Percentiles rank a stretch among this genome's conserved stretches.
These are phyloP conservation scores for Euclidia mi DNA, from an alignment of 2,888 invertebrate species.

Conservation along the genomic window DNA sequence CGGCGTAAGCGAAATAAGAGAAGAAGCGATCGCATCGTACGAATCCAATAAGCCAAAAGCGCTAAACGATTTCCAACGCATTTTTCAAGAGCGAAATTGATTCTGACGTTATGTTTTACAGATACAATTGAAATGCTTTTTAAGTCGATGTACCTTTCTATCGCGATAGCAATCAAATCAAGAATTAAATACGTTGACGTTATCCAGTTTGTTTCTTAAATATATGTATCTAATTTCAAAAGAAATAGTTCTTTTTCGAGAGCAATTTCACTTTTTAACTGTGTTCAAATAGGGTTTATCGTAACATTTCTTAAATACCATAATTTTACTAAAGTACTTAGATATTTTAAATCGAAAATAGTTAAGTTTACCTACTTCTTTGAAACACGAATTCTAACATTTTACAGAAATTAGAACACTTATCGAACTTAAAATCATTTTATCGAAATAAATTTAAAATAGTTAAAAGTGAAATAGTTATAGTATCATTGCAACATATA, in stretches of 20 bases:
- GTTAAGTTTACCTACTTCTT: too few species aligned
- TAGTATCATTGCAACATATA: slow-evolving; percentile 66
- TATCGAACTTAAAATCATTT: slow-evolving; percentile 6
- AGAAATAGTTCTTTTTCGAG: slow-evolving; percentile 2
- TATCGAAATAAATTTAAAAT: slow-evolving; percentile 32
- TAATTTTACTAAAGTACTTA: too few species aligned
- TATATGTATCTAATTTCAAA: neutral
- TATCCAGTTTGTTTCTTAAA: slow-evolving; percentile 6
- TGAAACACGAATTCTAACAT: too few species aligned
- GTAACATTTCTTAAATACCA: too few species aligned
- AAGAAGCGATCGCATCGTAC: slow-evolving; percentile 40
- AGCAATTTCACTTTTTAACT: slow-evolving; percentile 2
- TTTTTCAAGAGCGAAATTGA: slow-evolving; percentile 44
- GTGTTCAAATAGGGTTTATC: too few species aligned
- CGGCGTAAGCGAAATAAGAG: slow-evolving; percentile 51
- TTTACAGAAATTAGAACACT: too few species aligned
- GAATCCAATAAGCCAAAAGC: slow-evolving; percentile 55
- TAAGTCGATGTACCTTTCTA: slow-evolving; percentile 31
- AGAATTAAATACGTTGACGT: slow-evolving; percentile 14
- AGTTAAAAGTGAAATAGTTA: slow-evolving; percentile 63
- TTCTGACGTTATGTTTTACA: slow-evolving; percentile 43
- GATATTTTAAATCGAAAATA: too few species aligned
- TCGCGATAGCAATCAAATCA: slow-evolving; percentile 52
- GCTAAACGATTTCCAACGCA: slow-evolving; percentile 48
- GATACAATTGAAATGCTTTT: slow-evolving; percentile 38